Evolutionary conservation across 2,888 invertebrate genomes (phyloP), one percentile per base, ranked within the genome.

Genomic region (Chymomyza caudatula): DNA sequence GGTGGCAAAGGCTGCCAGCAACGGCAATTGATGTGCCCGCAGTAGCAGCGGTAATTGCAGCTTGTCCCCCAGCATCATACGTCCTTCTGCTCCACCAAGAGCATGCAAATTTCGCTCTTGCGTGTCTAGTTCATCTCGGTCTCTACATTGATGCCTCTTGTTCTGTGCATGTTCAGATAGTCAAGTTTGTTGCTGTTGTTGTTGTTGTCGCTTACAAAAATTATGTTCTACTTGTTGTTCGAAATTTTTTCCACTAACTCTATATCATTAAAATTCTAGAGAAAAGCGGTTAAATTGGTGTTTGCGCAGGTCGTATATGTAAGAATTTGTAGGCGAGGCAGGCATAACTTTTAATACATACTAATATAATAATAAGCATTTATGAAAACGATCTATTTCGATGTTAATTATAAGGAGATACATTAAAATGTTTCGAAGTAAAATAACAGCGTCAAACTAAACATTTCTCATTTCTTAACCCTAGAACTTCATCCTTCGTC

Each of bases 1-100:
- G 80, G 80, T 80, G 80, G 80, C 80, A 83, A 79, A 70, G 74
- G 65, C 77, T 78, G 69, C 68, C 68, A 70, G 70, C 71, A 73
- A 67, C 63, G 69, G 69, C 76, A 65, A 76, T 74, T 70, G 72
- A 68, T 77, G 67, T 74, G 76, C 67, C 55, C 65, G 70, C 62
- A 74, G 76, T 67, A 77, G 74, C 74, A 67, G 69, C 78, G 67
- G 74, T 84, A 80, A 80, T 80, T 84, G 80, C 29, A 4, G 29
- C 29, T 37, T 11, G 25, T 25, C 25, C 25, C 25, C 25, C 5
- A 25, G 3, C 25, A 25, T n/a, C n/a, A n/a, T n/a, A n/a, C n/a
- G n/a, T 37, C 37, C 37, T 13, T 17, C 55, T 63, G 57, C 53
- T 57, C 63, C 69, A 80, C 78, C 81, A 78, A 20, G 19, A 20